A percentile compares a stretch with the other conserved stretches of the same genome.
Conservation (phyloP, 1,140 invertebrate genomes). For the Aleiodes sp. region DNA sequence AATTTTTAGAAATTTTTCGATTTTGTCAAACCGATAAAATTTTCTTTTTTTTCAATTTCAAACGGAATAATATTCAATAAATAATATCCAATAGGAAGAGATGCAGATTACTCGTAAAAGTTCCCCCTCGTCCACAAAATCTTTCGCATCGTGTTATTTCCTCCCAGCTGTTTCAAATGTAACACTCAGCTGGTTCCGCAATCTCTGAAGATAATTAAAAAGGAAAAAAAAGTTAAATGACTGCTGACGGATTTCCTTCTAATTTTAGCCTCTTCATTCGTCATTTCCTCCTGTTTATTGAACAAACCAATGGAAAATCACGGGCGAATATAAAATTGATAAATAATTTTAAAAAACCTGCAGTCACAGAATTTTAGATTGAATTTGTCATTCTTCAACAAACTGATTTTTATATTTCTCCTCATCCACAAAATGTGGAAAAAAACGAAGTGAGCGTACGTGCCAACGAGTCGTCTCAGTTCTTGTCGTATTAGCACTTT, state of each 20-base stretch:
- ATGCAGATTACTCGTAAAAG: too few species aligned
- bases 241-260: background rate
- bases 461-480: conserved; percentile 11
- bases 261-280: background rate
- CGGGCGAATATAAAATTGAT: background rate
- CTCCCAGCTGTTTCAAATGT: background rate
- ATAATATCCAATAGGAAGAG: too few species aligned
- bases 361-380: too few species aligned
- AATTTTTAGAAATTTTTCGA: too few species aligned
- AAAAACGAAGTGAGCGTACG: conserved; percentile 12
- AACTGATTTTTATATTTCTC: too few species aligned
- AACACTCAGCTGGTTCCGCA: background rate
- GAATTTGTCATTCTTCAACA: too few species aligned
- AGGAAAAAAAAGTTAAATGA: background rate
- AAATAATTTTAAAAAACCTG: background rate
- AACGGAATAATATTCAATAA: too few species aligned
- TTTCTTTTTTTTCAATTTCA: too few species aligned
- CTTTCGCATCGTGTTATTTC: background rate
- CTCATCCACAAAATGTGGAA: background rate
- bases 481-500: conserved; percentile 16
- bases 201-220: background rate
- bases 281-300: background rate
- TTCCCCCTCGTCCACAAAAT: background rate
- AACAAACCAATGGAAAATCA: background rate
- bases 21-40: too few species aligned